These are phyloP conservation scores for Gephyroberyx darwinii DNA, from an alignment of 2,797 vertebrate genomes.

Conservation along the genomic window DNA sequence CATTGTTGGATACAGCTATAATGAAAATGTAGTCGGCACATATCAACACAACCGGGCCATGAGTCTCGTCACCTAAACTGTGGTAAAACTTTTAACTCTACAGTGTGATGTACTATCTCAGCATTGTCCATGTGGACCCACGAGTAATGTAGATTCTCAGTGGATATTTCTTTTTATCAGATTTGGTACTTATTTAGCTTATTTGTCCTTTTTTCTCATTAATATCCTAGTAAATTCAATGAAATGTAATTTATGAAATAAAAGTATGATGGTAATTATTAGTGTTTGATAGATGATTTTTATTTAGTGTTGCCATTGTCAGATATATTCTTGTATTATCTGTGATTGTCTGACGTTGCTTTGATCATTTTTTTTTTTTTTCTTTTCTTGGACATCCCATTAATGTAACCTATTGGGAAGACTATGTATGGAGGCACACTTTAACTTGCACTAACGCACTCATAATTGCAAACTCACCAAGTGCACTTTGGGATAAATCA, in stretches of 20 bases:
- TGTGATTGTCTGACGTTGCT: slow-evolving; percentile 4
- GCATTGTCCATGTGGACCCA: slow-evolving; percentile 10
- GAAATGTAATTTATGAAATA: slow-evolving; percentile 64
- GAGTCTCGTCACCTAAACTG: not conserved
- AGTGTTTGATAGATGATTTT: slow-evolving; percentile 26
- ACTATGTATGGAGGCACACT: slow-evolving; percentile 27
- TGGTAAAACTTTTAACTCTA: slow-evolving; percentile 18
- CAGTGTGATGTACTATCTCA: not conserved
- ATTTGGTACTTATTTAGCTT: not conserved
- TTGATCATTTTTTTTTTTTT: slow-evolving; percentile 10
- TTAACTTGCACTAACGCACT: slow-evolving; percentile 53
- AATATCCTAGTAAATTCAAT: slow-evolving; percentile 37
- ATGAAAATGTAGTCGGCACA: not conserved
- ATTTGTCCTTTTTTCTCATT: slow-evolving; percentile 32
- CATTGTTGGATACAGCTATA: not conserved
- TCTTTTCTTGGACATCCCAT: slow-evolving; percentile 9
- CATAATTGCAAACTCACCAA: slow-evolving; percentile 51
- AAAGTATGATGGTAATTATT: slow-evolving; percentile 41
- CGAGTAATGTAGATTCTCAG: slow-evolving; percentile 13
- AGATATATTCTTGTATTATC: not conserved
- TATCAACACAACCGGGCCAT: slow-evolving; percentile 10
- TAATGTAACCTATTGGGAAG: slow-evolving; percentile 12
- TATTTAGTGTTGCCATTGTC: slow-evolving; percentile 27
- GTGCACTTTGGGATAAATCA: slow-evolving; percentile 49
- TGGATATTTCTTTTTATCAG: slow-evolving; percentile 38